Evolutionary conservation across 2,888 invertebrate genomes (phyloP), one percentile per base, ranked within the genome.

Genomic region (Drosophila kanekoi): DNA sequence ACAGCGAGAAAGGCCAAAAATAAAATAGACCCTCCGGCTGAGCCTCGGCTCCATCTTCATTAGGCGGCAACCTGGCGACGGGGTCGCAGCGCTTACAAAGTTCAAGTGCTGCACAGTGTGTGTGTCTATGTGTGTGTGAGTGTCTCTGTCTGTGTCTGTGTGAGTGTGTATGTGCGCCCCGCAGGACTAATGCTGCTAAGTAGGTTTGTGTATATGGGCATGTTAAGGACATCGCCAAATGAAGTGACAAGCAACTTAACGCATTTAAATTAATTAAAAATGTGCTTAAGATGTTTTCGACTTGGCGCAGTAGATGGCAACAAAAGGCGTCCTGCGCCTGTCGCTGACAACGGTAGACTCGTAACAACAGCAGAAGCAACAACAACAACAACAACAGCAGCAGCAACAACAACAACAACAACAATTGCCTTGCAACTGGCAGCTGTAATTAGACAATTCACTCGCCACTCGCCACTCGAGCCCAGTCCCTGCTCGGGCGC

Each of bases 361-460:
- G 32, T 51, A 45, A 56, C 54, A 47, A 53, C 62, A 40, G 40
- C n/a, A n/a, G n/a, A n/a, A n/a, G n/a, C n/a, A 44, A 43, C 23
- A 59, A 43, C 41, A 32, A 49, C 47, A 45, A 40, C 33, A 38
- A 44, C 41, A 32, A 47, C 57, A 32, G n/a, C n/a, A n/a, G n/a
- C n/a, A n/a, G n/a, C n/a, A 44, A 43, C 23, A 59, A 43, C 41
- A 32, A 49, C 47, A 45, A 40, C 33, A 38, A 44, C 41, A 32
- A 47, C 57, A 32, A 41, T 37, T 71, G 77, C 60, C 69, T 75
- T 75, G 77, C 77, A 75, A 62, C 83, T 84, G 88, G 83, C 84
- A 84, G 84, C 88, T 88, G 88, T 88, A 84, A 84, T 84, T 84
- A 84, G 84, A 84, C 84, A 84, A 84, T 84, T 88, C 88, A 84